Evolutionary conservation across 2,888 invertebrate species (phyloP).

Genomic region (Eustalomyia histrio): DNA sequence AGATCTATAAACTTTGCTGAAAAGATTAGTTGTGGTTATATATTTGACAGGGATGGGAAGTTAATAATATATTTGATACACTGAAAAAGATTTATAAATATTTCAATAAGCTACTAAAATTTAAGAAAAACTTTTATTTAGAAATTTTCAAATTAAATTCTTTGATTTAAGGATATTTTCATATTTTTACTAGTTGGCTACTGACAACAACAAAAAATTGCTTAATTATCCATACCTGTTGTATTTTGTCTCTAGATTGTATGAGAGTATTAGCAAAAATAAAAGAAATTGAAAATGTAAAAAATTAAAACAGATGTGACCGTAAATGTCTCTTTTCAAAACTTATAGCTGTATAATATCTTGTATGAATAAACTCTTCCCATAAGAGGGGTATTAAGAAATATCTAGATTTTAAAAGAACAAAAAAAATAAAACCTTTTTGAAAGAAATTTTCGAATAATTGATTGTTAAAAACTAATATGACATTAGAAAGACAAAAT

Average conservation of each 20-base stretch:
- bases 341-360: background rate
- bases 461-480: slow-evolving; percentile 26
- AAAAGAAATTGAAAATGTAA: background rate
- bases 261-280: slow-evolving; percentile 12
- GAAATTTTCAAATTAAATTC: too few relatives aligned
- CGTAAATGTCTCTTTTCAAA: slow-evolving; percentile 54
- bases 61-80: too few relatives aligned
- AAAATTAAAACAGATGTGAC: slow-evolving; percentile 61
- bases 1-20: slow-evolving; percentile 49
- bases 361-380: slow-evolving; percentile 12
- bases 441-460: slow-evolving; percentile 20
- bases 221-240: background rate
- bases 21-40: slow-evolving; percentile 49
- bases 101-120: too few relatives aligned
- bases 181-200: too few relatives aligned
- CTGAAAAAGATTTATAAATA: too few relatives aligned
- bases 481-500: slow-evolving; percentile 23
- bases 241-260: slow-evolving; percentile 1
- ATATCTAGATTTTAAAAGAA: slow-evolving; percentile 30
- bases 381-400: slow-evolving; percentile 49
- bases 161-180: too few relatives aligned
- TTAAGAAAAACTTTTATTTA: too few relatives aligned
- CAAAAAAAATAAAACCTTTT: slow-evolving; percentile 19
- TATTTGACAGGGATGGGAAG: background rate
- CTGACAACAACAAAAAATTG: too few relatives aligned